Base-by-base conservation (phyloP, 2,888 invertebrate species). In the Dicycla oo region DNA sequence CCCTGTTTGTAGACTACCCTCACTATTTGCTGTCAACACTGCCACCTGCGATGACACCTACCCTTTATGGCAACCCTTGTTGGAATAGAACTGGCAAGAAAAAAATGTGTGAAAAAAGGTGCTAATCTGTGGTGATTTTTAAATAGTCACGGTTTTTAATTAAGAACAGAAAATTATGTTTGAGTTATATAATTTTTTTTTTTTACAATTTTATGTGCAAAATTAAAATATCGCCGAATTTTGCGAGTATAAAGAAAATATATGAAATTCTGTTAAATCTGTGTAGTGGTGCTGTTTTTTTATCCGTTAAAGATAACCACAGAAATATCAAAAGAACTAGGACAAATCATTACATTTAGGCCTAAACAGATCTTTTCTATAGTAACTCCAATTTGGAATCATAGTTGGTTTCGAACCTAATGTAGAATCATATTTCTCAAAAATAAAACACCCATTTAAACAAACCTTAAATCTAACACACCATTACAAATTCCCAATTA, bases 1-100 rank as follows among this genome's bases (percentile, higher is more conserved):
- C 69, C 76, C 40, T 79, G 71, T 79, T 58, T 65, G 75, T 11
- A 7, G 7, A 56, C 60, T 71, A 81, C 75, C 85, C 80, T 62
- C 43, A 72, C 66, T 84, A 69, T 84, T 84, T 79, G 56, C 70
- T n/a, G 70, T 67, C 71, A 74, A 75, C 80, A 80, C 58, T 64
- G 73, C 63, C 83, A 85, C 86, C 86, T 76, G 80, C n/a, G 47
- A 63, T 61, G 71, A 85, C 82, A 83, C 86, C 75, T 68, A 75
- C 83, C 82, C 64, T 47, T 15, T 45, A 3, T 43, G 23, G 0
- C 26, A n/a, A 47, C 40, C 69, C 76, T 63, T 30, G 26, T 43
- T 4, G 2, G 30, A 69, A 75, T 71, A 34, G 8, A 54, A 58
- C 43, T 23, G 65, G 18, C 13, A 13, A 2, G 10, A 51, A 63